Percentiles rank a stretch among this genome's conserved stretches.
Conservation (phyloP, 2,797 vertebrate species). For the Channallabes apus region DNA sequence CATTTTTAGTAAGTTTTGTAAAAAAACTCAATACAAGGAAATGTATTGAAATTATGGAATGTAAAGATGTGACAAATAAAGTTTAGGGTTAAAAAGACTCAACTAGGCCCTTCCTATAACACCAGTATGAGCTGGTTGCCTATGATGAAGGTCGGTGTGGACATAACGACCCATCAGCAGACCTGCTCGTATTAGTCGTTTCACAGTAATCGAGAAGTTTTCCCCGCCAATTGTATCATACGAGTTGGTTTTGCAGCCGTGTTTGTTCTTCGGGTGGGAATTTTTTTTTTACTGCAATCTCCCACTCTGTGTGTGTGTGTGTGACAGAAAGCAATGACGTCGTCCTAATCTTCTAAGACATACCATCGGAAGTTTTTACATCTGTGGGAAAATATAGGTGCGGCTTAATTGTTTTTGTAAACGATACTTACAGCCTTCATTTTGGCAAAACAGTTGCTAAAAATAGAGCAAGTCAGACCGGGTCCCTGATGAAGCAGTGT, state of each 20-base stretch:
- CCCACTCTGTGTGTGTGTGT: neutral
- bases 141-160: neutral
- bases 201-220: neutral
- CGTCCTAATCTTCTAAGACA: neutral
- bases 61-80: neutral
- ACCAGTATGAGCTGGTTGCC: neutral
- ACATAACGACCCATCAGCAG: neutral
- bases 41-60: neutral
- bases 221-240: neutral
- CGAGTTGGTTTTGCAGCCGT: neutral
- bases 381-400: conserved; percentile 4
- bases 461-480: conserved; percentile 17
- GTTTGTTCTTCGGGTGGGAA: neutral
- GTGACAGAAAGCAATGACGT: neutral
- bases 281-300: neutral
- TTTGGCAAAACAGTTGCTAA: neutral
- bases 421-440: neutral
- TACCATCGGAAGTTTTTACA: neutral
- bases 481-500: neutral
- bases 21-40: neutral
- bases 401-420: neutral
- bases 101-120: neutral
- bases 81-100: neutral
- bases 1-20: neutral
- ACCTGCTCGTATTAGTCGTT: neutral